Evolutionary conservation across 1,140 invertebrate species (phyloP).

Genomic region (Heliconius nattereri): DNA sequence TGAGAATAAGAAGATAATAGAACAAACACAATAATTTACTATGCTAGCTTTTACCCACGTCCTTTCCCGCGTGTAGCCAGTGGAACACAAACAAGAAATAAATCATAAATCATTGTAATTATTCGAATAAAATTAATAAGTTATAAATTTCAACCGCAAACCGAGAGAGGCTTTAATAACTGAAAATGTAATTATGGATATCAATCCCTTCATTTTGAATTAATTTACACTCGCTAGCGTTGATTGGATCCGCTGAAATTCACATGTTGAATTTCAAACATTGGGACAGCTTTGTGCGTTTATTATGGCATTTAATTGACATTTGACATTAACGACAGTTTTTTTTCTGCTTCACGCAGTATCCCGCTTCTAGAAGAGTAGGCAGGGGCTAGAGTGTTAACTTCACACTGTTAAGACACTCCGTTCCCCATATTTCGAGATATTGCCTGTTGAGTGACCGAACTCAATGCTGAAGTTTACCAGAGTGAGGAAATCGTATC

Average conservation of each 20-base stretch:
- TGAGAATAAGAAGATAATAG: too few species aligned
- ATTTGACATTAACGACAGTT: neutral
- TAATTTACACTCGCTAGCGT: constrained; percentile 3
- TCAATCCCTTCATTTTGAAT: constrained; percentile 12
- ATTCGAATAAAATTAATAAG: neutral
- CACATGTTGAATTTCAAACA: neutral
- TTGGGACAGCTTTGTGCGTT: neutral
- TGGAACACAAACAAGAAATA: neutral
- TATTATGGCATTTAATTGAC: constrained; percentile 5
- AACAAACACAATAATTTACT: too few species aligned
- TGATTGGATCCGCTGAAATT: neutral
- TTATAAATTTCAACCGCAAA: neutral
- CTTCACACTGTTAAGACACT: too few species aligned
- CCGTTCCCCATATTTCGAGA: too few species aligned
- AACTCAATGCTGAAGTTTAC: too few species aligned
- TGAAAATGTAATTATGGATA: constrained; percentile 16
- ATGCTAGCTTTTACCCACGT: too few species aligned
- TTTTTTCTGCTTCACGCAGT: too few species aligned
- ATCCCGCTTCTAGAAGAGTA: too few species aligned
- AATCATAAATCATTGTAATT: neutral
- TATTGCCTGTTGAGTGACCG: too few species aligned
- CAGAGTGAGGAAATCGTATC: too few species aligned
- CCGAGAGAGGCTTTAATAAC: neutral
- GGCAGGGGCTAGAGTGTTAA: too few species aligned
- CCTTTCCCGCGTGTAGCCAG: too few species aligned